phyloP scores from a whole-genome alignment of 2,113 vertebrate species.

The Gila orcuttii region DNA sequence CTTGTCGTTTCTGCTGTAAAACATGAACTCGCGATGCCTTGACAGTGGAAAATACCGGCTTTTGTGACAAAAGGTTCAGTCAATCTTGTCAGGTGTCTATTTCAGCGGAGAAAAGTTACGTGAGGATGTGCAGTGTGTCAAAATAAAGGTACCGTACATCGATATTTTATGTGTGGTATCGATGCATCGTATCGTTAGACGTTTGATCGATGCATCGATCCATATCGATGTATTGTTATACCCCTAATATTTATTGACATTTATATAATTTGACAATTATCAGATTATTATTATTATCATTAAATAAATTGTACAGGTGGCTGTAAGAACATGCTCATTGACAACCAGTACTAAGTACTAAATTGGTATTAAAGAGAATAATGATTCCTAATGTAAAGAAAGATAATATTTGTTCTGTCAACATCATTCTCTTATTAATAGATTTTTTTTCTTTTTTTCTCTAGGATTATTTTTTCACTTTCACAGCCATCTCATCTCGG shows the following conservation, averaged over 20 bases:
- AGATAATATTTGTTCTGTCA: neutral
- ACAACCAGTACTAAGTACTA: neutral
- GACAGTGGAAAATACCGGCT: too few relatives aligned
- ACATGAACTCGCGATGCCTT: too few relatives aligned
- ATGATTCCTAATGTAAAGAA: neutral
- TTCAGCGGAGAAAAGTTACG: too few relatives aligned
- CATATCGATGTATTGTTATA: too few relatives aligned
- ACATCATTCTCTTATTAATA: neutral
- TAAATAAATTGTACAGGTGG: neutral
- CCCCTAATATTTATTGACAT: neutral
- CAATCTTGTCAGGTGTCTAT: too few relatives aligned
- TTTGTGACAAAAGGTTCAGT: too few relatives aligned
- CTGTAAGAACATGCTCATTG: neutral
- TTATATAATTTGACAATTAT: neutral
- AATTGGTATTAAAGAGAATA: neutral
- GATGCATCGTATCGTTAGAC: too few relatives aligned
- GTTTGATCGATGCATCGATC: too few relatives aligned
- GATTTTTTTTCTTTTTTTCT: neutral
- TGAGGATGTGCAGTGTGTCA: too few relatives aligned
- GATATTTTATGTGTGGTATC: too few relatives aligned
- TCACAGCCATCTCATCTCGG: slow-evolving; percentile 56
- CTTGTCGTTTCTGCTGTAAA: too few relatives aligned
- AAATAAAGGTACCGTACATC: too few relatives aligned
- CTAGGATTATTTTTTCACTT: neutral
- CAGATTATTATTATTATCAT: neutral